Conservation (phyloP, 1,140 invertebrate genomes). For the Anoplolepis gracilipes region DNA sequence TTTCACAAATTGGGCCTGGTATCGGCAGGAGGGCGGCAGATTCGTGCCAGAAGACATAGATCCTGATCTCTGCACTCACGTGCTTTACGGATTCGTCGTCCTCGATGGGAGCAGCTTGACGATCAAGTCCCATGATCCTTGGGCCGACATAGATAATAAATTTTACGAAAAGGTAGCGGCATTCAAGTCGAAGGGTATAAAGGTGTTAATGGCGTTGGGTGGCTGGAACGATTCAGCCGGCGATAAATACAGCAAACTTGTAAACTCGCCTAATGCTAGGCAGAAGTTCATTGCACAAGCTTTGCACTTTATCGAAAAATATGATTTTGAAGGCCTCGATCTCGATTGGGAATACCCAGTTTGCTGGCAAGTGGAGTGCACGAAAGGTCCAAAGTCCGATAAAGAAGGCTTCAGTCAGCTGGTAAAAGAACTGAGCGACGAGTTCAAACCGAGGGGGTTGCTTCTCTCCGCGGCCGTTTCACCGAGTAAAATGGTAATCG, state of each 20-base stretch:
- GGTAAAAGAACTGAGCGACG: conserved; percentile 89
- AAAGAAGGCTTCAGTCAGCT: conserved; percentile 91
- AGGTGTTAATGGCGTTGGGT: conserved; percentile 88
- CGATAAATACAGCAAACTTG: conserved; percentile 88
- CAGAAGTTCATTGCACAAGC: conserved; percentile 86
- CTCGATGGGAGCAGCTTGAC: conserved; percentile 85
- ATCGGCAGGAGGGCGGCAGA: conserved; percentile 87
- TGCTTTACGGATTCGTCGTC: conserved; percentile 90
- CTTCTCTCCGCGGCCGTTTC: conserved; percentile 94
- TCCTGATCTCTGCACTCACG: conserved; percentile 88
- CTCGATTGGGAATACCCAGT: conserved; percentile 90
- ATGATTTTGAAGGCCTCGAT: conserved; percentile 88
- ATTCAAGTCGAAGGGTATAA: conserved; percentile 86
- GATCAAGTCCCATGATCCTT: conserved; percentile 88
- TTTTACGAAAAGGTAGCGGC: conserved; percentile 87
- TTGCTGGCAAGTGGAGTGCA: conserved; percentile 91
- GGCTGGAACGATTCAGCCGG: conserved; percentile 89
- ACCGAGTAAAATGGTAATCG: conserved; percentile 92
- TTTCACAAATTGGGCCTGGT: conserved; percentile 90
- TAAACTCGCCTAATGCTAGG: conserved; percentile 84
- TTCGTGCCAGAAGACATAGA: conserved; percentile 89
- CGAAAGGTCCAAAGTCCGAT: conserved; percentile 91
- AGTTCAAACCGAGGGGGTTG: conserved; percentile 90
- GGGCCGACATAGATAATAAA: conserved; percentile 89
- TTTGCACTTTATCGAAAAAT: conserved; percentile 86